Base-by-base conservation (phyloP, 2,797 vertebrate genomes). In the Otus scops region DNA sequence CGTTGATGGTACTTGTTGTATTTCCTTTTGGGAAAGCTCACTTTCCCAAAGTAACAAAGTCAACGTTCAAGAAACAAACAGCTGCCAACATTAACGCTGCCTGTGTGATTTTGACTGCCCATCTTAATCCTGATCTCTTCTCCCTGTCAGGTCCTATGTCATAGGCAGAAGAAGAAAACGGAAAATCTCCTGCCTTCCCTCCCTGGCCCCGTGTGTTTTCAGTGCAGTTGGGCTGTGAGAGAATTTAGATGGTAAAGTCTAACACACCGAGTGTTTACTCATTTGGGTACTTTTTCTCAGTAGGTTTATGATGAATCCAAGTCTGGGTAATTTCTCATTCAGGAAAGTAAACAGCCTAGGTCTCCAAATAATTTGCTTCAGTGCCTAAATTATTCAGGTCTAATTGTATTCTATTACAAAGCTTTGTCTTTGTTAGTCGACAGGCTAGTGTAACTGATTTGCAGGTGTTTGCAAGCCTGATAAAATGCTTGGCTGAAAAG, bases 311-410 rank as follows among this genome's bases (percentile, higher is more conserved):
- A 75, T 32, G n/a, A 86, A 71, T 91, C 69, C 63, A 85, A 39
- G 45, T 71, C 16, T 43, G 68, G 36, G 57, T 47, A 43, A 92
- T 93, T 92, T 86, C 85, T 92, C 76, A 84, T 74, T 93, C 69
- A 48, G 76, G 73, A 69, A 78, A 73, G 85, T 61, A 81, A 92
- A 94, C 82, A 93, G 69, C 53, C 61, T 24, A 18, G 45, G 34
- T 60, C 80, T 95, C 85, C 84, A 71, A 90, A 75, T 78, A 84
- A 84, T 30, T 94, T 92, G 83, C 85, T 94, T 96, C 65, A 47
- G 27, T 75, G 88, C 83, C 61, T 95, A n/a, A 90, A 92, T 96
- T 92, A 93, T 95, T 95, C 95, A 93, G 73, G 48, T 90, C 69
- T 94, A 95, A 94, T 90, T 95, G 93, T n/a, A 50, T 68, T 65